Evolutionary conservation across 2,888 invertebrate genomes (phyloP).

Genomic region (Pyralis farinalis): DNA sequence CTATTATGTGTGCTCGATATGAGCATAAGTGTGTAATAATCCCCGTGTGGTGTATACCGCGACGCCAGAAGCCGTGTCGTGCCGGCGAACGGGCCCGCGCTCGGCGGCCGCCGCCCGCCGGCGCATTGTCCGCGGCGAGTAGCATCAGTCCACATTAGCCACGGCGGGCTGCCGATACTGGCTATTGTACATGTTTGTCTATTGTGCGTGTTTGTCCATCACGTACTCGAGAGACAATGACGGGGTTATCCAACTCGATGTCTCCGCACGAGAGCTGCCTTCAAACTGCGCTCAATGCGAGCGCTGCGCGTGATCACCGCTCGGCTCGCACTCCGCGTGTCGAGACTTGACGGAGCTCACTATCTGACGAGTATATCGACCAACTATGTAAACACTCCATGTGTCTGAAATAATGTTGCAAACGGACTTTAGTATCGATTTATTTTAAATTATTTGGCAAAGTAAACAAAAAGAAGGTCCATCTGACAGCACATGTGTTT

Average conservation of each 20-base stretch:
- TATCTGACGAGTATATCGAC: too few species aligned
- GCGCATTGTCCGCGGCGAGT: conserved; percentile 35
- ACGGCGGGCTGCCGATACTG: conserved; percentile 34
- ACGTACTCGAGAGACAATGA: conserved; percentile 9
- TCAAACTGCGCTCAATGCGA: background rate
- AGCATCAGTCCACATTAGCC: conserved; percentile 65
- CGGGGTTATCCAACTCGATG: conserved; percentile 5
- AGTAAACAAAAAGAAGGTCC: too few species aligned
- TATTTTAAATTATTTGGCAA: too few species aligned
- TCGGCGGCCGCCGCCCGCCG: conserved; percentile 16
- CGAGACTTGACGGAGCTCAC: too few species aligned
- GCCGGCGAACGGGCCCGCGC: conserved; percentile 8
- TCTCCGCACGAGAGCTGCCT: conserved; percentile 1
- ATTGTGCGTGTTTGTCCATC: conserved; percentile 16
- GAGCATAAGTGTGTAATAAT: too few species aligned
- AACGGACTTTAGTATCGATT: too few species aligned
- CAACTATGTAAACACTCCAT: too few species aligned
- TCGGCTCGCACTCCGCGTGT: background rate
- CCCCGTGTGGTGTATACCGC: too few species aligned
- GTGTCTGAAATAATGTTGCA: too few species aligned
- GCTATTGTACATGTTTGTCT: conserved; percentile 35
- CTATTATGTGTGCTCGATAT: too few species aligned
- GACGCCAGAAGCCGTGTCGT: too few species aligned
- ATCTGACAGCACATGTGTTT: too few species aligned
- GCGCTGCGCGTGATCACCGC: background rate